Evolutionary conservation across 2,888 invertebrate species (phyloP).

Genomic region (Tyria jacobaeae): DNA sequence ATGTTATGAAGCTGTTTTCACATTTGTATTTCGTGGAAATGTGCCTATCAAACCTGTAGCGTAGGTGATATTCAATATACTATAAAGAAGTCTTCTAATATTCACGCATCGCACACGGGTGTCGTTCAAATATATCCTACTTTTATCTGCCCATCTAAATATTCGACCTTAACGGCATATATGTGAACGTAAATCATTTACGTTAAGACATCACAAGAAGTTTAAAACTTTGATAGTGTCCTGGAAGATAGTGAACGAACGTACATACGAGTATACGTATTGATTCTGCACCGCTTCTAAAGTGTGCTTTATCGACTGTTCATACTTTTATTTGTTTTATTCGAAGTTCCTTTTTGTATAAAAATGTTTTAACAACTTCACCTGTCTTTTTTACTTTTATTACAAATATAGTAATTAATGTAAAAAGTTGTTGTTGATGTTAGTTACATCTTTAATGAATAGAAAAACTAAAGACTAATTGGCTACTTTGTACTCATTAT

Average conservation of each 20-base stretch:
- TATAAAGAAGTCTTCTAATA: neutral
- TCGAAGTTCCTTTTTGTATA: neutral
- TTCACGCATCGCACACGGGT: neutral
- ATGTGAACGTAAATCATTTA: neutral
- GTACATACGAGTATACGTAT: constrained; percentile 11
- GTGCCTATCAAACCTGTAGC: neutral
- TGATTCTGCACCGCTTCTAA: constrained; percentile 18
- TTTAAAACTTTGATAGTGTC: constrained; percentile 34
- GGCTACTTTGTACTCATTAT: too few relatives aligned
- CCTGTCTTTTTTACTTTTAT: too few relatives aligned
- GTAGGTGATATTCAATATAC: too few relatives aligned
- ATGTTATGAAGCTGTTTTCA: neutral
- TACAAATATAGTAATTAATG: too few relatives aligned
- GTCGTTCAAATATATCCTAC: neutral
- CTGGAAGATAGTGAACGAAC: constrained; percentile 18
- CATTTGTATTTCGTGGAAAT: neutral
- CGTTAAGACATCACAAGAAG: constrained; percentile 15
- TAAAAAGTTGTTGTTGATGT: too few relatives aligned
- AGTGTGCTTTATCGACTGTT: constrained; percentile 12
- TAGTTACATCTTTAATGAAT: too few relatives aligned
- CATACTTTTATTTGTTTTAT: constrained; percentile 4
- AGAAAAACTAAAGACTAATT: neutral
- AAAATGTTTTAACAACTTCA: too few relatives aligned
- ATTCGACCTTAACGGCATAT: neutral
- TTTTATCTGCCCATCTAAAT: neutral